Evolutionary conservation across 2,113 vertebrate genomes (phyloP), one percentile per base, ranked within the genome.

Genomic region (Triplophysa rosa): DNA sequence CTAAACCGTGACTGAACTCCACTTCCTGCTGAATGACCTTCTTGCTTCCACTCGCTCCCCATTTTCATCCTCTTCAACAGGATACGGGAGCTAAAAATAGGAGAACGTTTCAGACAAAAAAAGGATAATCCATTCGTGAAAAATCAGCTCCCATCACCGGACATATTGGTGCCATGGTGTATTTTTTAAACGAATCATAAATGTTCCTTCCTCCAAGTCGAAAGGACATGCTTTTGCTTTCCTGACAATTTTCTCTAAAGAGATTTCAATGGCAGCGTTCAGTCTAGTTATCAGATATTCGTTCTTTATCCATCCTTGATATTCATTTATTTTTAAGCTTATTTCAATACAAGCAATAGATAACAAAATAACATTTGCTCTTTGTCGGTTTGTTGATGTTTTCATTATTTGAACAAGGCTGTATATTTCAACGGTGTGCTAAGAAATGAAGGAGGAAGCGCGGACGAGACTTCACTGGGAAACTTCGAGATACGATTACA

Each of bases 161-260:
- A 82, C 82, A 68, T 78, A 62, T 79, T 83, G 86, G 85, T 78
- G 85, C 81, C 82, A 87, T 83, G 81, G 87, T 84, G 66, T 80
- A 76, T 84, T 87, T 80, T 63, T 63, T 14, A 40, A 62, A 82
- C 49, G 49, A 75, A 69, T 49, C 84, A 77, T 80, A 81, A 80
- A 64, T 83, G 63, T 80, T 81, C 62, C 84, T 80, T 77, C 54
- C 75, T 81, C 69, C 71, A 69, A 67, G 81, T 63, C 83, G 84
- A 87, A 90, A 92, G 91, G 90, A 92, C 92, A 91, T 87, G 80
- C 64, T 83, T 76, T 68, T 75, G 84, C 63, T 77, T 84, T 83
- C 72, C 37, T 82, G 54, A 77, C 77, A 58, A 68, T 79, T 84
- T 80, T 78, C 78, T 80, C 84, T 82, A 78, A 83, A 63, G 47